Base-by-base conservation (phyloP, 2,113 vertebrate genomes). In the Capreolus pygargus region DNA sequence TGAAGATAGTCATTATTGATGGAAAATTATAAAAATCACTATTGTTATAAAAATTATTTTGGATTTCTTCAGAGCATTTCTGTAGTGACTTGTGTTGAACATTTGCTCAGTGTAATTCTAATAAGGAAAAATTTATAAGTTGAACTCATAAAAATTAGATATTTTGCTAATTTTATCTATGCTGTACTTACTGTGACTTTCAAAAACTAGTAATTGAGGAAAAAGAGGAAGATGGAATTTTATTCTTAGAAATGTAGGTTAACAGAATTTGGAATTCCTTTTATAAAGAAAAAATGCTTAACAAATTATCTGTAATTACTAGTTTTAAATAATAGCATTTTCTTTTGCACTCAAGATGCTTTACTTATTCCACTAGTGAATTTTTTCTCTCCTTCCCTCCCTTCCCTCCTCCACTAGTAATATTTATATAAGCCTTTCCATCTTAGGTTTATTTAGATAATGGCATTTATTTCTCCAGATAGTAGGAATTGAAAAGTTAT, bases 361-460 rank as follows among this genome's bases (percentile, higher is more conserved):
- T 96, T 54, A 90, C 67, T 95, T 25, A 45, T 55, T 74, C 13
- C 84, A 8, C 54, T 79, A 57, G 9, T 92, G 58, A 52, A 95
- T 58, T 16, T 95, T 95, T 94, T 7, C 10, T 1, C 28, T n/a
- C 17, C 17, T 6, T 52, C 78, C 30, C 5, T 50, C 1, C 45
- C 76, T 21, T 33, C 50, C 50, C 50, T 52, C 19, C 19, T 61
- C 21, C 74, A 11, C 55, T 74, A 57, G 12, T 92, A 47, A n/a
- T 95, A 81, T 14, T 96, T 98, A 94, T 90, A 90, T 1, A 61
- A 92, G 11, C 23, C 55, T 87, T 97, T 86, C 36, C 11, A 45
- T 8, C 11, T 79, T 89, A 57, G 47, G 57, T 54, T 91, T 92
- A 39, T 76, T 86, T 89, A 96, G 74, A 86, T 78, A 87, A 52